Evolutionary conservation across 53 echinoderm and acorn worm species (phyloP).

Genomic region (Crossaster papposus): DNA sequence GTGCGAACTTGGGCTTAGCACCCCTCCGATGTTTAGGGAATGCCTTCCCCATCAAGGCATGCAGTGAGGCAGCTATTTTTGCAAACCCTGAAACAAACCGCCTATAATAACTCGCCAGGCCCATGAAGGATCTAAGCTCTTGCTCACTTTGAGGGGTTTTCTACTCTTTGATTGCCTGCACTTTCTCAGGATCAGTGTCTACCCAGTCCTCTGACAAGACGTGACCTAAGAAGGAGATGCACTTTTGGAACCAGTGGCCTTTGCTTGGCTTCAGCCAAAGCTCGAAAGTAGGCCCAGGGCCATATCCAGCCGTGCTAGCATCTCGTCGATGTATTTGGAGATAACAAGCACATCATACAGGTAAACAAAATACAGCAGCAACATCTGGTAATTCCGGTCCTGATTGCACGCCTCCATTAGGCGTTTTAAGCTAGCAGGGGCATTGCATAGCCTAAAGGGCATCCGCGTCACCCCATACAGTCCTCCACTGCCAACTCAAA

Average conservation of each 20-base stretch:
- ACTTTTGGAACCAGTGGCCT: slow-evolving; percentile 11
- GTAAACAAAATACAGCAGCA: slow-evolving; percentile 39
- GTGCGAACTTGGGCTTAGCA: neutral
- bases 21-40: neutral
- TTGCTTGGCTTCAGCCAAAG: slow-evolving; percentile 34
- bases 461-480: slow-evolving; percentile 50
- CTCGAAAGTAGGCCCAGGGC: neutral
- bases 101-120: slow-evolving; percentile 40
- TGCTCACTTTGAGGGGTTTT: slow-evolving; percentile 10
- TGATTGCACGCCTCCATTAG: slow-evolving; percentile 36
- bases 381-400: slow-evolving; percentile 49
- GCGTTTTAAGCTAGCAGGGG: slow-evolving; percentile 51
- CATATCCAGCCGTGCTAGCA: slow-evolving; percentile 7
- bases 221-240: slow-evolving; percentile 19
- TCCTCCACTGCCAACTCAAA: slow-evolving; percentile 55
- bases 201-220: slow-evolving; percentile 36
- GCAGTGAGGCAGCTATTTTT: slow-evolving; percentile 34
- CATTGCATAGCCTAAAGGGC: slow-evolving; percentile 62
- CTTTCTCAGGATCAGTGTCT: slow-evolving; percentile 34
- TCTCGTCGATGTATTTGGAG: neutral
- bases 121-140: slow-evolving; percentile 40
- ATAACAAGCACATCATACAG: slow-evolving; percentile 46
- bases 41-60: slow-evolving; percentile 14
- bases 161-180: slow-evolving; percentile 18
- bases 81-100: slow-evolving; percentile 37